A percentile compares a stretch with the other conserved stretches of the same genome.
phyloP scores from a whole-genome alignment of 2,797 vertebrate genomes.

The Coccyzus lansbergi region DNA sequence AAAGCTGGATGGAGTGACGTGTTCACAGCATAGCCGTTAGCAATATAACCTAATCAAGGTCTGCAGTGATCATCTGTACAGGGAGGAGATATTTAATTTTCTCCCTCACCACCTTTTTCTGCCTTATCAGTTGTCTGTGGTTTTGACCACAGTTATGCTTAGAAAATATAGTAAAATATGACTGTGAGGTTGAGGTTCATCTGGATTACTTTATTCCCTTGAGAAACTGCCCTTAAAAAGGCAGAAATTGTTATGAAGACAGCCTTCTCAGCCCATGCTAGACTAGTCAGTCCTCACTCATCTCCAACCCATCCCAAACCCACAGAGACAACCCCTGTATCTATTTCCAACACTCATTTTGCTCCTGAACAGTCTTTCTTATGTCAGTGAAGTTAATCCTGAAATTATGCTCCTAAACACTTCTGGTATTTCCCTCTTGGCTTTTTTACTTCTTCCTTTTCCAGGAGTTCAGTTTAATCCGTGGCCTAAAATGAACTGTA shows the following conservation, averaged over 20 bases:
- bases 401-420: not conserved
- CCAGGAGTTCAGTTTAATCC: constrained; percentile 3
- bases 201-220: not conserved
- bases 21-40: not conserved
- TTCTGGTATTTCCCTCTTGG: not conserved
- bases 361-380: not conserved
- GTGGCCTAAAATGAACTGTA: constrained; percentile 53
- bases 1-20: not conserved
- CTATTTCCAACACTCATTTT: not conserved
- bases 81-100: not conserved
- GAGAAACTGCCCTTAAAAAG: not conserved
- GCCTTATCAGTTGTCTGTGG: not conserved
- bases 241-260: not conserved
- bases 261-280: not conserved
- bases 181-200: not conserved
- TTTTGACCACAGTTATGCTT: not conserved
- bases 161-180: not conserved
- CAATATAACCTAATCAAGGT: not conserved
- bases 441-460: not conserved
- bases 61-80: not conserved
- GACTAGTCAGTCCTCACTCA: not conserved
- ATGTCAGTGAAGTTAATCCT: not conserved
- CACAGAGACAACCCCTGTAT: not conserved
- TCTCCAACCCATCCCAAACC: not conserved
- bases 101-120: not conserved